These are phyloP conservation scores for Orchestia grillus DNA, from an alignment of 1,140 invertebrate genomes.

Conservation along the genomic window DNA sequence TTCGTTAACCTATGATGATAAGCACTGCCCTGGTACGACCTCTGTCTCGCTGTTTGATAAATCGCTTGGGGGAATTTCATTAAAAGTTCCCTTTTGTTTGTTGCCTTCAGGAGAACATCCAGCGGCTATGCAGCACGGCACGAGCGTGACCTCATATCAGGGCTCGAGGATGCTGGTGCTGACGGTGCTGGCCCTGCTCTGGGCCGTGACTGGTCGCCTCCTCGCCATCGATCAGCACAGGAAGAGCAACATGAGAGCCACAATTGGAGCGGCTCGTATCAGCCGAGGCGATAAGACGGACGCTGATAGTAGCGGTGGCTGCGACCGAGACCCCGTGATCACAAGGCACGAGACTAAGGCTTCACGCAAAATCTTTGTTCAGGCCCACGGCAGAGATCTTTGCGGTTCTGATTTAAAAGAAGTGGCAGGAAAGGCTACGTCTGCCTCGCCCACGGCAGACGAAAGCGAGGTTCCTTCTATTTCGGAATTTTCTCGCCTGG, in stretches of 20 bases:
- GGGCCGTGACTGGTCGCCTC: background rate
- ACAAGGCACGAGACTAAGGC: background rate
- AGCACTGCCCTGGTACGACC: background rate
- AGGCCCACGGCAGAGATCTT: background rate
- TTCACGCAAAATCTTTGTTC: background rate
- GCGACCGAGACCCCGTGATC: background rate
- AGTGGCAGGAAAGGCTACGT: background rate
- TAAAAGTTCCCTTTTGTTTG: background rate
- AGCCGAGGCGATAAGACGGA: background rate
- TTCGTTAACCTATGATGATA: background rate
- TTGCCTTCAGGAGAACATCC: conserved; percentile 60
- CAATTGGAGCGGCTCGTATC: background rate
- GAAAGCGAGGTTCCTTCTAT: background rate
- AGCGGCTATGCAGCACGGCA: conserved; percentile 64
- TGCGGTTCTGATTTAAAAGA: background rate
- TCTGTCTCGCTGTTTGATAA: background rate
- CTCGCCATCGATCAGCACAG: background rate
- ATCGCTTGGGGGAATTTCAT: background rate
- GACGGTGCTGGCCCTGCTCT: conserved; percentile 26
- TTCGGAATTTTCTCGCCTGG: background rate
- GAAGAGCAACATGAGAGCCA: background rate
- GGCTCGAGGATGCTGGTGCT: conserved; percentile 5
- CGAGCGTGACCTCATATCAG: conserved; percentile 53
- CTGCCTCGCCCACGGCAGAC: background rate
- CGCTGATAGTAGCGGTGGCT: background rate